Base-by-base conservation (phyloP, 2,888 invertebrate genomes). In the Cheilosia soror region DNA sequence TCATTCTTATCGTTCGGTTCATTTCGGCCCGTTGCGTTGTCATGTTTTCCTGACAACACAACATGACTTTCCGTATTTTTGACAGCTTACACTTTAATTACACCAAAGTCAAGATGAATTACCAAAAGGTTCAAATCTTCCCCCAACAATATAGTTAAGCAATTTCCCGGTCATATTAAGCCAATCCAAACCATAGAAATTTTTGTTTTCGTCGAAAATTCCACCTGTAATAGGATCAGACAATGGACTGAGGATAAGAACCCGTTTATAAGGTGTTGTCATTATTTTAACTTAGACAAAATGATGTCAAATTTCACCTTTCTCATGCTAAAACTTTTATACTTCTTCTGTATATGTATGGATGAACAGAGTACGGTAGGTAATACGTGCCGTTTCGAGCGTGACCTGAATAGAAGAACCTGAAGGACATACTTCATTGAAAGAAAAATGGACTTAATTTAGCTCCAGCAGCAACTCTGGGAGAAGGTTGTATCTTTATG, bases 371-470 rank as follows among this genome's bases (percentile, higher is more conserved):
- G 49, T n/a, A 27, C 44, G 62, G 20, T 20, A 20, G 63, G 75
- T 63, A 53, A 63, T 57, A 81, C 75, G 81, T 75, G 75, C 63
- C 63, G 33, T 63, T 57, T 44, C 51, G 63, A 63, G 68, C 81
- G 81, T 81, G 81, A 68, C 57, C 11, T 49, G 81, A 81, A 75
- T 75, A 27, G 40, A 25, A 40, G 9, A 58, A 31, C 58, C 33
- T 53, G 49, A 75, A 68, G 62, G 63, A 69, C 63, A 55, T 75
- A 37, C 75, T 63, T 69, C 75, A 81, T 69, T 69, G 49, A 42
- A n/a, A 33, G 63, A 65, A 75, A 81, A 76, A 81, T 69, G n/a
- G 80, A 81, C 75, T 75, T 75, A 81, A 69, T 81, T 75, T 57
- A 20, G 20, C 20, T 2, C 20, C 20, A 20, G 20, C 20, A 20